Conservation (phyloP, 2,113 vertebrate species). For the Cavia aperea region DNA sequence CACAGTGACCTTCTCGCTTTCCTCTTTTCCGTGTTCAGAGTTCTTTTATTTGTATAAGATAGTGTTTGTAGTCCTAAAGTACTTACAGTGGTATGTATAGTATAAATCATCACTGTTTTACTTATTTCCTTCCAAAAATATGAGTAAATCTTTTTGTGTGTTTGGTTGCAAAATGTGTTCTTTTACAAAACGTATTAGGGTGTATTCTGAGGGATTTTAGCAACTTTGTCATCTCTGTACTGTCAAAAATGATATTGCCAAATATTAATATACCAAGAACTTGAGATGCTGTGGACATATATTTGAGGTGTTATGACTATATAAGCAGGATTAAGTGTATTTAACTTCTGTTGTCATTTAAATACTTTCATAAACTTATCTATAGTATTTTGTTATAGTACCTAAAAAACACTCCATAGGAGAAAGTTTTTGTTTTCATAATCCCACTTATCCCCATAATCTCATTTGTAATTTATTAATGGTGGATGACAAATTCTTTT, state of each 20-base stretch:
- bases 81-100: neutral
- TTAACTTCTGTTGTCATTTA: constrained; percentile 28
- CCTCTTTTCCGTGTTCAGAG: constrained; percentile 10
- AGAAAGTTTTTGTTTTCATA: constrained; percentile 40
- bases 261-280: neutral
- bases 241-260: constrained; percentile 8
- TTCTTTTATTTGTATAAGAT: constrained; percentile 32
- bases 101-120: constrained; percentile 10
- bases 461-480: constrained; percentile 41
- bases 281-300: constrained; percentile 3
- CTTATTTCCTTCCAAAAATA: constrained; percentile 42
- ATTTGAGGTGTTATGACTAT: constrained; percentile 21
- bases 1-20: neutral
- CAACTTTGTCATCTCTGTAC: neutral
- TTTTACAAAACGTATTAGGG: neutral
- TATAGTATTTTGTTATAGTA: constrained; percentile 30
- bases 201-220: constrained; percentile 7
- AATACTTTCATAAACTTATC: constrained; percentile 16
- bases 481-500: constrained; percentile 23
- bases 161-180: constrained; percentile 20
- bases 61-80: constrained; percentile 14
- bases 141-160: constrained; percentile 27
- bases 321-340: constrained; percentile 36
- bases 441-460: neutral
- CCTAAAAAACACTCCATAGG: neutral